A percentile compares a stretch with the other conserved stretches of the same genome.
phyloP scores from a whole-genome alignment of 2,797 vertebrate genomes.

The Neopelma chrysocephalum region DNA sequence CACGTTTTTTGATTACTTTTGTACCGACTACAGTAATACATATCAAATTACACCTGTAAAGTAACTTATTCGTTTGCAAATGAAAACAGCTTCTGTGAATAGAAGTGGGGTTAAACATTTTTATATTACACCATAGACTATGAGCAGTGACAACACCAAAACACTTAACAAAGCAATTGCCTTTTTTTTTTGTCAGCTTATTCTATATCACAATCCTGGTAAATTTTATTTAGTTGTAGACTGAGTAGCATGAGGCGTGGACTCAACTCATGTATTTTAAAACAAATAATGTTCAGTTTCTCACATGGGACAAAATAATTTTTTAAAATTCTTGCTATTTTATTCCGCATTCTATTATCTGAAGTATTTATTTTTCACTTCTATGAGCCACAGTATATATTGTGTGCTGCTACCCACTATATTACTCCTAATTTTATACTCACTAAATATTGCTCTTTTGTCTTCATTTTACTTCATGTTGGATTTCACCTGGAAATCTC shows the following conservation, averaged over 20 bases:
- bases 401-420: background rate
- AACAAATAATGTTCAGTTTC: background rate
- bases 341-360: background rate
- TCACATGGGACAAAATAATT: background rate
- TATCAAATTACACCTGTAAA: background rate
- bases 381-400: background rate
- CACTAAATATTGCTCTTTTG: background rate
- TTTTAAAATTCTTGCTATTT: background rate
- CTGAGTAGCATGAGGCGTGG: background rate
- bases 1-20: background rate
- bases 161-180: background rate
- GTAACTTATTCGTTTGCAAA: background rate
- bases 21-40: background rate
- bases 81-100: background rate
- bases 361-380: background rate
- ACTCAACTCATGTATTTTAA: background rate
- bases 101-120: background rate
- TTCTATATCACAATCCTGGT: background rate
- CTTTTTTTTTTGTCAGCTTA: background rate
- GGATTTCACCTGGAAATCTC: constrained; percentile 40
- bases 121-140: background rate
- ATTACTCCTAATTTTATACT: background rate
- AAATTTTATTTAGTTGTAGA: background rate
- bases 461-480: background rate
- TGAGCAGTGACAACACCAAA: background rate